Percentiles rank a stretch among this genome's conserved stretches.
Conservation (phyloP, 92 coral and sea anemone genomes). For the Diadumene lineata region DNA sequence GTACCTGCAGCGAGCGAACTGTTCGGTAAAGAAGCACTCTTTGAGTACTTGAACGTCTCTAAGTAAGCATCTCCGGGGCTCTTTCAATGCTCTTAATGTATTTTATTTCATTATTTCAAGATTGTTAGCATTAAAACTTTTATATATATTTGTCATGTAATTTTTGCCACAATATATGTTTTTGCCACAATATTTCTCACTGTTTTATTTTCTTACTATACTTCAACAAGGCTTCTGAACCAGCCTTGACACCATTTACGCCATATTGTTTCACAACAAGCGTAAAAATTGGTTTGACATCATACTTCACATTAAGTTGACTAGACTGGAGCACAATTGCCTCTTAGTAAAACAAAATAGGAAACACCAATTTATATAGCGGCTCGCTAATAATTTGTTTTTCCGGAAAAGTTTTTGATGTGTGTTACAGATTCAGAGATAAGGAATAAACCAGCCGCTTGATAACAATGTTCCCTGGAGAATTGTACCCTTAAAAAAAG, state of each 20-base stretch:
- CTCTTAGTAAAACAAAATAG: background rate
- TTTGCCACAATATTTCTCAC: too few species aligned
- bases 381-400: constrained; percentile 6
- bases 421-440: background rate
- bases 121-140: too few species aligned
- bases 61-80: constrained; percentile 7
- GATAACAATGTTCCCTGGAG: background rate
- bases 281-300: background rate
- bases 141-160: too few species aligned
- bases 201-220: too few species aligned
- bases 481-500: background rate
- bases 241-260: background rate
- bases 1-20: constrained; percentile 3
- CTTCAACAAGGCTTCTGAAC: too few species aligned
- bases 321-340: background rate
- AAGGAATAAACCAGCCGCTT: constrained; percentile 5
- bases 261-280: background rate
- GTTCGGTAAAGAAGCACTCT: constrained; percentile 1
- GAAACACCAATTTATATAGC: background rate
- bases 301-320: background rate
- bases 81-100: background rate
- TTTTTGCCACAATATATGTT: too few species aligned
- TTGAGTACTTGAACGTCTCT: background rate
- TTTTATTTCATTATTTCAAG: background rate
- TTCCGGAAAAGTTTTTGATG: constrained; percentile 6